phyloP scores from a whole-genome alignment of 2,888 invertebrate genomes.

The Calliopum simillimum region DNA sequence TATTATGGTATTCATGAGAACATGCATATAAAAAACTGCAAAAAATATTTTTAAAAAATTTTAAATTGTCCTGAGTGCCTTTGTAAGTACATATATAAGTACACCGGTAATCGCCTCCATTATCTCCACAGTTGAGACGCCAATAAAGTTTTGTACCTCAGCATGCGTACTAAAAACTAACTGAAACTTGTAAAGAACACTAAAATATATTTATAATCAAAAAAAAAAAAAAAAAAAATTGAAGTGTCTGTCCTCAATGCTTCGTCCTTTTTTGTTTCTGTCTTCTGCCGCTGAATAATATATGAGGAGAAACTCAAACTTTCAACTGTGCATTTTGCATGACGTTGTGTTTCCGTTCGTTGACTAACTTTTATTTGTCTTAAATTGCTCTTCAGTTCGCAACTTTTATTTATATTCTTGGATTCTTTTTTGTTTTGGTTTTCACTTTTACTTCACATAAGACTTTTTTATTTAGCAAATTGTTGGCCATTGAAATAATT shows the following conservation, averaged over 20 bases:
- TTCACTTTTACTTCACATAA: background rate
- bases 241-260: background rate
- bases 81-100: no score
- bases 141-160: no score
- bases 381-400: constrained; percentile 1
- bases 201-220: no score
- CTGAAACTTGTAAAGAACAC: no score
- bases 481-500: background rate
- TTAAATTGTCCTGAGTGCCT: no score
- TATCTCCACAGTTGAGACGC: no score
- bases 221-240: background rate
- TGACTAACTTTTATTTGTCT: constrained; percentile 7
- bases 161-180: no score
- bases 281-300: background rate
- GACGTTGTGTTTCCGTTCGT: background rate
- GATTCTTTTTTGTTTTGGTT: background rate
- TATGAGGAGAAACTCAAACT: background rate
- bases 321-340: background rate
- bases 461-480: background rate
- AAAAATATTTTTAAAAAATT: no score
- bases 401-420: background rate
- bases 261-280: background rate
- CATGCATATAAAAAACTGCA: no score
- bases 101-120: no score
- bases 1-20: no score